phyloP scores from a whole-genome alignment of 2,888 invertebrate genomes.

The Eulithis prunata region DNA sequence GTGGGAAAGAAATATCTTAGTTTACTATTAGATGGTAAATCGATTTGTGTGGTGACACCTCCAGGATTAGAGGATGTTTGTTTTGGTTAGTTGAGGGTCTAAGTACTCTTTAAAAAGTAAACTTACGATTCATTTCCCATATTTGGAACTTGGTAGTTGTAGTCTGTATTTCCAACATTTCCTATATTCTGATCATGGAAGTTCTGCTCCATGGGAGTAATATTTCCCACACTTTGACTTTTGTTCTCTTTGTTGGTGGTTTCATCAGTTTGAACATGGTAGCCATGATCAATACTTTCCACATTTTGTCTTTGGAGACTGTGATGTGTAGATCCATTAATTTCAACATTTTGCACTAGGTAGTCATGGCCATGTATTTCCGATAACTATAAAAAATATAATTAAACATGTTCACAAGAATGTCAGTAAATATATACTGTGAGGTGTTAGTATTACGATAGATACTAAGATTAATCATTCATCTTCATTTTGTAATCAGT shows the following conservation, averaged over 20 bases:
- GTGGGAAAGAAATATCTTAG: too few species aligned
- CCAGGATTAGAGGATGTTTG: too few species aligned
- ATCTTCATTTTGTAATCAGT: too few species aligned
- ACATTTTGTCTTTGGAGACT: neutral
- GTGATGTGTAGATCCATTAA: neutral
- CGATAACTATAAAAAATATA: constrained; percentile 2
- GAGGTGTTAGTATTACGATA: too few species aligned
- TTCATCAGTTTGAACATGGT: neutral
- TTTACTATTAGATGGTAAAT: too few species aligned
- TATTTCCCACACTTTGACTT: neutral
- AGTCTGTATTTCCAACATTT: neutral
- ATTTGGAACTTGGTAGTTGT: constrained; percentile 8
- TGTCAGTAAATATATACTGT: too few species aligned
- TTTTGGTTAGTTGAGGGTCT: too few species aligned
- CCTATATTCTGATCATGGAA: constrained; percentile 8
- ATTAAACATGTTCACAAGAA: too few species aligned
- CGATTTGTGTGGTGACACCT: too few species aligned
- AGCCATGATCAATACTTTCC: neutral
- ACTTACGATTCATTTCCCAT: constrained; percentile 20
- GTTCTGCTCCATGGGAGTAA: neutral
- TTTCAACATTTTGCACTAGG: neutral
- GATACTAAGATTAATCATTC: too few species aligned
- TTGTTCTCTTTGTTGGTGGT: neutral
- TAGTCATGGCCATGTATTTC: constrained; percentile 3
- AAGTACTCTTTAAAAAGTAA: too few species aligned